phyloP scores from a whole-genome alignment of 2,797 vertebrate species.

The Phataginus tricuspis region DNA sequence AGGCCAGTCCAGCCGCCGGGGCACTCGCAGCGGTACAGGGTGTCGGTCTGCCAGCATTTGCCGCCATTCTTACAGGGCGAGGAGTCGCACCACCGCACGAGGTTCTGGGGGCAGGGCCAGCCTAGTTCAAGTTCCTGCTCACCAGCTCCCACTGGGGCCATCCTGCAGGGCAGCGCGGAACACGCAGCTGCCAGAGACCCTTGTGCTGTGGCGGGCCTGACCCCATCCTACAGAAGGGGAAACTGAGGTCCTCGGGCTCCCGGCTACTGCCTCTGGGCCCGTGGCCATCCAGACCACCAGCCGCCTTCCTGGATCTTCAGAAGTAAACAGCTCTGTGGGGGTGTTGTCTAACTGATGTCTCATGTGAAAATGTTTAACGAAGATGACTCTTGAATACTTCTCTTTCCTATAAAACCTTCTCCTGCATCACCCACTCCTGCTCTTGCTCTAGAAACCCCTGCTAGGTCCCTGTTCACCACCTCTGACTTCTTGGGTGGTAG shows the following conservation, averaged over 20 bases:
- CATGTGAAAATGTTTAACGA: fast-evolving
- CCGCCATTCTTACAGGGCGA: conserved; percentile 96
- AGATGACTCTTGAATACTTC: fast-evolving
- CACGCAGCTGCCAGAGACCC: fast-evolving
- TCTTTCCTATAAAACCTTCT: fast-evolving
- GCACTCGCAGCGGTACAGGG: conserved; percentile 94
- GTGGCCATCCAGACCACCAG: too few species aligned
- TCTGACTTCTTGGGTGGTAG: fast-evolving
- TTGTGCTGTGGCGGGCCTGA: fast-evolving
- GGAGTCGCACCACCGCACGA: conserved; percentile 96
- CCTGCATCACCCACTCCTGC: fast-evolving
- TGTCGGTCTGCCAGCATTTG: conserved; percentile 93
- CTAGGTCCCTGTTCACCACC: neutral
- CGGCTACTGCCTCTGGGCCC: neutral
- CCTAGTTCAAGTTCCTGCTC: neutral
- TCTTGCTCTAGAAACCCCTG: neutral
- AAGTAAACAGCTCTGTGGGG: too few species aligned
- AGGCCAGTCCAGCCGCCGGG: conserved; percentile 94
- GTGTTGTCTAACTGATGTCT: neutral
- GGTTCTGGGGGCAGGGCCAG: conserved; percentile 85
- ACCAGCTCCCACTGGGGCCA: fast-evolving
- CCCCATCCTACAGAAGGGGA: fast-evolving
- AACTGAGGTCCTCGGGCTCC: neutral
- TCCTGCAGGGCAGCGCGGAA: fast-evolving
- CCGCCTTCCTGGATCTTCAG: fast-evolving